phyloP scores from a whole-genome alignment of 2,888 invertebrate species.

The Lobophora halterata region DNA sequence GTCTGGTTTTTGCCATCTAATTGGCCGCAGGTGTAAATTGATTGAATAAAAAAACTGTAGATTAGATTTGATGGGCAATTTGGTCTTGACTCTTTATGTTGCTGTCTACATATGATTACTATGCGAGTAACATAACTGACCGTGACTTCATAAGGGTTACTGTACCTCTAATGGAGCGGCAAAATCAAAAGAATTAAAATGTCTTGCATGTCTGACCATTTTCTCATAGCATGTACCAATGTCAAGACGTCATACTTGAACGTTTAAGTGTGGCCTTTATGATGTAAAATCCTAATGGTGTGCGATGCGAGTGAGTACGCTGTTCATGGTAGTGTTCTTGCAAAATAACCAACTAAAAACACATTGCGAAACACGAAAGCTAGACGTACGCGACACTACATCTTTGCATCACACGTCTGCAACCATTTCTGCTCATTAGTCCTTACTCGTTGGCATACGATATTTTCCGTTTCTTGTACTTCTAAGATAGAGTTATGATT shows the following conservation, averaged over 20 bases:
- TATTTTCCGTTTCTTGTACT: too few relatives aligned
- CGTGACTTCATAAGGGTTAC: slow-evolving; percentile 6
- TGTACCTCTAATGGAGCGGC: slow-evolving; percentile 9
- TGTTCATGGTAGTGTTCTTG: slow-evolving; percentile 4
- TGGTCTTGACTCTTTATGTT: slow-evolving; percentile 22
- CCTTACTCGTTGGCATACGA: too few relatives aligned
- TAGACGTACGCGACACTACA: too few relatives aligned
- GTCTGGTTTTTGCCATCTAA: slow-evolving; percentile 30
- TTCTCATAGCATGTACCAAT: background rate
- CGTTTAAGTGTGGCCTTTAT: slow-evolving; percentile 8
- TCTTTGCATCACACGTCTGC: too few relatives aligned
- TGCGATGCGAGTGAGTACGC: too few relatives aligned
- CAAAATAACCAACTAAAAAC: background rate
- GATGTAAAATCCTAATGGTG: slow-evolving; percentile 8
- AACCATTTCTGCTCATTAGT: too few relatives aligned
- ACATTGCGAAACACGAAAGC: slow-evolving; percentile 8
- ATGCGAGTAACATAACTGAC: slow-evolving; percentile 1
- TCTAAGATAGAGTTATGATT: too few relatives aligned
- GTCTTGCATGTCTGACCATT: too few relatives aligned
- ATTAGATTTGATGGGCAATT: slow-evolving; percentile 24
- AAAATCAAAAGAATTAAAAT: too few relatives aligned
- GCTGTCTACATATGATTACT: slow-evolving; percentile 12
- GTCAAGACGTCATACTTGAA: slow-evolving; percentile 3
- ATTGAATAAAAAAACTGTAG: slow-evolving; percentile 24
- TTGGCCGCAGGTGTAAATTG: slow-evolving; percentile 30